Evolutionary conservation across 2,113 vertebrate species (phyloP).

Genomic region (Dipodomys stephensi): DNA sequence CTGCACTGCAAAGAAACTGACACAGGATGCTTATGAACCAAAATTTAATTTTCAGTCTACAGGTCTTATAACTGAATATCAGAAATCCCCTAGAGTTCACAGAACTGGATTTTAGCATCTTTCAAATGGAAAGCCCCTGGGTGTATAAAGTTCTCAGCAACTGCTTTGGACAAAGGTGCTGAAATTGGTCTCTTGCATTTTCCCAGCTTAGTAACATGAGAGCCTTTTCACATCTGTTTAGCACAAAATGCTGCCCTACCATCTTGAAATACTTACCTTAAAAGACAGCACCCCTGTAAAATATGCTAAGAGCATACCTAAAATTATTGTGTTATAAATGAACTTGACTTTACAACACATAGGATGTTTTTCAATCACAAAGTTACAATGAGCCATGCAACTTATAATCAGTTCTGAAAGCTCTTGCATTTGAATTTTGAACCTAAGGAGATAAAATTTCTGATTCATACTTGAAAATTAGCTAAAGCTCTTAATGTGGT

Average conservation of each 20-base stretch:
- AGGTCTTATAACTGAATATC: constrained; percentile 71
- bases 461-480: constrained; percentile 3
- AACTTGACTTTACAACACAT: neutral
- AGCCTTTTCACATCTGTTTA: neutral
- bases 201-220: neutral
- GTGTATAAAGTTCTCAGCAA: constrained; percentile 76
- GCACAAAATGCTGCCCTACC: neutral
- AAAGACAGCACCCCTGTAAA: neutral
- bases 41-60: constrained; percentile 68
- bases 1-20: constrained; percentile 79
- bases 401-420: neutral
- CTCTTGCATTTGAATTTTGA: neutral
- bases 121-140: constrained; percentile 77
- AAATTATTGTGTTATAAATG: neutral
- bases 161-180: neutral
- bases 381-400: neutral
- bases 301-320: neutral
- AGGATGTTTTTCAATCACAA: neutral
- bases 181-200: neutral
- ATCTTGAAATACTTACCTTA: neutral
- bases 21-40: constrained; percentile 85
- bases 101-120: constrained; percentile 79
- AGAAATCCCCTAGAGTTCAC: constrained; percentile 82
- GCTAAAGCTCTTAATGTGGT: neutral
- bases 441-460: neutral